Evolutionary conservation across 2,888 invertebrate species (phyloP), one percentile per base, ranked within the genome.

Genomic region (Noctuana brunneofusca): DNA sequence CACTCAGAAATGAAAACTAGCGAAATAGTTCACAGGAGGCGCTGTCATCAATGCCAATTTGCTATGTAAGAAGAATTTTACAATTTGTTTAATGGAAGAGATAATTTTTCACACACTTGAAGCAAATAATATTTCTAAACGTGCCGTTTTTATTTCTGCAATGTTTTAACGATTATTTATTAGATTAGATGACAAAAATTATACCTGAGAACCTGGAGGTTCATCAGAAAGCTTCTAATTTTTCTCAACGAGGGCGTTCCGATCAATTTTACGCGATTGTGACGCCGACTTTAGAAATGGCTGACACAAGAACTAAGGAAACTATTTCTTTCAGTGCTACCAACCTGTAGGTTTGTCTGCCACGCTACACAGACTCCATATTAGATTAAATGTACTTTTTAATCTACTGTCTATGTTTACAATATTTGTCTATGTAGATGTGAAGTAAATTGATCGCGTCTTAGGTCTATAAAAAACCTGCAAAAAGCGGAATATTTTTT

Each of bases 191-290:
- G 14, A 41, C 27, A 43, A 65, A 43, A 59, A 64, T 66, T 59
- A 50, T 72, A 74, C 73, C 76, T 72, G 69, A 32, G 2, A 52
- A 52, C 9, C 52, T 30, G 8, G 14, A 63, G 60, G 65, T 66
- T 70, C 63, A 64, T 63, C 49, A 63, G 43, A 60, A 68, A 83
- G 79, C 80, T 84, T 84, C 83, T 75, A 73, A 78, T 75, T 80
- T 84, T 80, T 80, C 81, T 79, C 84, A 83, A 82, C 76, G 87
- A 87, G 86, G 87, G 89, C 89, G 89, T 87, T 84, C 74, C 77
- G 75, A 83, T 89, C 86, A 86, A 82, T 84, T 75, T 75, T 53
- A 53, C 65, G 87, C 87, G 84, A 86, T 76, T 75, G 82, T 79
- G 83, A 87, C 87, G 88, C 87, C 86, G 78, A n/a, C 11, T 11